Evolutionary conservation across 2,113 vertebrate genomes (phyloP).

Genomic region (Aphelocoma coerulescens): DNA sequence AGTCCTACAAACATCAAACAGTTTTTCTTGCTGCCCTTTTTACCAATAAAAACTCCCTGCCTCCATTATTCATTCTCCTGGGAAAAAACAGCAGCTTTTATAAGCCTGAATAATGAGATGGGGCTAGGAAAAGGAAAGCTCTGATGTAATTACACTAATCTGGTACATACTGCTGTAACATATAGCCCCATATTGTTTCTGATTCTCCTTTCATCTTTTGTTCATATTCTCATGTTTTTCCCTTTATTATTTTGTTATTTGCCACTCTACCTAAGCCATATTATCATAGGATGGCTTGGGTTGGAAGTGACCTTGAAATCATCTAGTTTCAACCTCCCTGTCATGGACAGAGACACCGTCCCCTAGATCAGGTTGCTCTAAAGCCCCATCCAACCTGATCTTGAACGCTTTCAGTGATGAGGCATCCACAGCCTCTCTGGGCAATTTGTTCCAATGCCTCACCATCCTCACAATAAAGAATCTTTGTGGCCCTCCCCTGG

Average conservation of each 20-base stretch:
- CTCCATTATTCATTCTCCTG: not conserved
- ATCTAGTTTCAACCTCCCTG: not conserved
- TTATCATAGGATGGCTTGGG: not conserved
- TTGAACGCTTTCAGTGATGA: not conserved
- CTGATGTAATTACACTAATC: not conserved
- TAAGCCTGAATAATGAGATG: not conserved
- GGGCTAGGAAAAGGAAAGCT: not conserved
- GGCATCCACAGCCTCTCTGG: not conserved
- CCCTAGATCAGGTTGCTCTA: not conserved
- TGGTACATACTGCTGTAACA: not conserved
- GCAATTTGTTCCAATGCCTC: not conserved
- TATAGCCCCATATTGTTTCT: not conserved
- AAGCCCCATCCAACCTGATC: not conserved
- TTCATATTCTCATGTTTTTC: not conserved
- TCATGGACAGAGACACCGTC: not conserved
- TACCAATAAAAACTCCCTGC: not conserved
- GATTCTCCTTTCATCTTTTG: not conserved
- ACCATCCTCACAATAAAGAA: not conserved
- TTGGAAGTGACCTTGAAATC: not conserved
- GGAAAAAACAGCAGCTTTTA: not conserved
- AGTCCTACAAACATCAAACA: not conserved
- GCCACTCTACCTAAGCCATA: not conserved
- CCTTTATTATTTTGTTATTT: not conserved
- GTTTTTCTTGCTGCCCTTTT: not conserved
- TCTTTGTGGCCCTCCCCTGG: not conserved